Conservation (phyloP, 2,797 vertebrate species). For the Pteronotus mesoamericanus region DNA sequence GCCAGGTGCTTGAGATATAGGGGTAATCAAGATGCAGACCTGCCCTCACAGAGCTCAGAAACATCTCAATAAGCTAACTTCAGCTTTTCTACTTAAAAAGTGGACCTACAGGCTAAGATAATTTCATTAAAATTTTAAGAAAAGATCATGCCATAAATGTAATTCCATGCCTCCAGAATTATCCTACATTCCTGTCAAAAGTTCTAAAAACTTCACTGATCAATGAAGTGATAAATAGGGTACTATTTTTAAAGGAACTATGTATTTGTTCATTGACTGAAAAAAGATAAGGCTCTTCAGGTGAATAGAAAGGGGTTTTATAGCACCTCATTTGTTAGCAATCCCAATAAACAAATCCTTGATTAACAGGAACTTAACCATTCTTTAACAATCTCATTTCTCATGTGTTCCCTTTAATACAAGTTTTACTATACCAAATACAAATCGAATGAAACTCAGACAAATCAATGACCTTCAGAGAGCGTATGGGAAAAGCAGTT, state of each 20-base stretch:
- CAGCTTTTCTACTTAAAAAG: constrained; percentile 20
- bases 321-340: neutral
- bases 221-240: neutral
- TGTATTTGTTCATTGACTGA: neutral
- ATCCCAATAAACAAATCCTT: neutral
- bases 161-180: neutral
- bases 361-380: neutral
- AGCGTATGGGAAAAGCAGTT: neutral
- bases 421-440: neutral
- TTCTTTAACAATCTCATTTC: neutral
- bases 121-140: neutral
- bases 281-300: neutral
- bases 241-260: neutral
- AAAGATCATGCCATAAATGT: neutral
- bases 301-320: neutral
- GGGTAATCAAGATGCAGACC: neutral
- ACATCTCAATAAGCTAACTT: neutral
- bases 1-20: neutral
- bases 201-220: neutral
- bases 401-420: neutral
- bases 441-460: neutral
- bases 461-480: neutral
- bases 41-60: neutral
- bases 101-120: neutral
- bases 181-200: neutral